These are phyloP conservation scores for Labia minor DNA, from an alignment of 2,888 invertebrate genomes.

Conservation along the genomic window DNA sequence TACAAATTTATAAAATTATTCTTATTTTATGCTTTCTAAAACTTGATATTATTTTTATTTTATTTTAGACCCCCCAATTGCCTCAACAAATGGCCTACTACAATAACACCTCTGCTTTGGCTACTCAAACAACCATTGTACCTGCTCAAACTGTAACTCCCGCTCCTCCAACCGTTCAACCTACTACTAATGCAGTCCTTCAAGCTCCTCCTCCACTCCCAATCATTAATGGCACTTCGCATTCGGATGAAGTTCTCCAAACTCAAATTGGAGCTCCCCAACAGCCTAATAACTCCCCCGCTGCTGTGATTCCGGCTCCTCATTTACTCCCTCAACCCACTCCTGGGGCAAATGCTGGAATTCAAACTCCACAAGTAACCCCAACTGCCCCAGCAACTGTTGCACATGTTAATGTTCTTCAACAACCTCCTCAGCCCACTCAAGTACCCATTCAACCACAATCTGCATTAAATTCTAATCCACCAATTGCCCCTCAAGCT, in stretches of 20 bases:
- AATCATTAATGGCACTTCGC: conserved; percentile 37
- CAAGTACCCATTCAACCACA: conserved; percentile 3
- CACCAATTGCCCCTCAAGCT: conserved; percentile 17
- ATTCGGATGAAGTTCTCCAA: conserved; percentile 35
- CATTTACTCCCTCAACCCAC: neutral
- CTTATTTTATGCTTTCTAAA: neutral
- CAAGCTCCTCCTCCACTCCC: conserved; percentile 31
- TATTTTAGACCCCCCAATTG: conserved; percentile 21
- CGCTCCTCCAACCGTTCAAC: conserved; percentile 23
- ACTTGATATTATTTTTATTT: neutral
- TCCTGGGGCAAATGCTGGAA: neutral
- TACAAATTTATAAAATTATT: conserved; percentile 14
- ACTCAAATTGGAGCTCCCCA: conserved; percentile 3
- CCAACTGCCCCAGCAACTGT: conserved; percentile 24
- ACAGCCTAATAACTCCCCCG: neutral
- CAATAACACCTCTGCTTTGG: conserved; percentile 21
- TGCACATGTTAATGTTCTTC: conserved; percentile 19
- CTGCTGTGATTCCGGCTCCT: conserved; percentile 13
- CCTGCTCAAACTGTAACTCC: conserved; percentile 22
- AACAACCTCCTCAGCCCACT: conserved; percentile 14
- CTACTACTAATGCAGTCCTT: conserved; percentile 1
- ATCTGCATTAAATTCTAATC: conserved; percentile 8
- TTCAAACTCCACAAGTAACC: conserved; percentile 20
- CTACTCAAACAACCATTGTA: neutral
- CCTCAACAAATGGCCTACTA: conserved; percentile 30